These are phyloP conservation scores for Carapus acus DNA, from an alignment of 2,797 vertebrate genomes.

Conservation along the genomic window DNA sequence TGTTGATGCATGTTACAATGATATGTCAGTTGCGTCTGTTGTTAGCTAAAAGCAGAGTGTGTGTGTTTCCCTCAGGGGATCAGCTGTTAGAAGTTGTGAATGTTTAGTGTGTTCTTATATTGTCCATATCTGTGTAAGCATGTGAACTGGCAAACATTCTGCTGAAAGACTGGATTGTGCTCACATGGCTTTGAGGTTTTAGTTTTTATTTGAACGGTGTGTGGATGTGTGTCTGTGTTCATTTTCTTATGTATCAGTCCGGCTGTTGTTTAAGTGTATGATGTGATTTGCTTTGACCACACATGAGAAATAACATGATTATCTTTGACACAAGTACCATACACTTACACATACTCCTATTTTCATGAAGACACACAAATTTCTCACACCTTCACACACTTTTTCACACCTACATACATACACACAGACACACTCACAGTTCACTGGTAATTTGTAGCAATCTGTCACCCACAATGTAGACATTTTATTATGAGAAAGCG, in stretches of 20 bases:
- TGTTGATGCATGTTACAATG: constrained; percentile 44
- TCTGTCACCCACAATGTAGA: constrained; percentile 59
- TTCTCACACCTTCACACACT: constrained; percentile 2
- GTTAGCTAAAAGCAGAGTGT: constrained; percentile 43
- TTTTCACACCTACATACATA: constrained; percentile 19
- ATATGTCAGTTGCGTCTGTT: constrained; percentile 34
- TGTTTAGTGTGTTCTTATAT: constrained; percentile 23
- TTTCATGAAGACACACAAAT: constrained; percentile 31
- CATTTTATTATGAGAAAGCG: constrained; percentile 53
- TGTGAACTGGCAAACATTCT: constrained; percentile 24
- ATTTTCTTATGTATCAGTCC: not conserved
- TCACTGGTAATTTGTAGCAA: constrained; percentile 57
- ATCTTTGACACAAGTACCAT: constrained; percentile 56
- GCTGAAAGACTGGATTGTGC: constrained; percentile 19
- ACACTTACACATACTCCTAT: constrained; percentile 17
- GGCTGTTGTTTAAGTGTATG: constrained; percentile 47
- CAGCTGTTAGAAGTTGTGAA: constrained; percentile 17
- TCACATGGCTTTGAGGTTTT: constrained; percentile 38
- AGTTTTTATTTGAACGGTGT: constrained; percentile 15
- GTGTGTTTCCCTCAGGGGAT: constrained; percentile 25
- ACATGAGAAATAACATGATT: constrained; percentile 56
- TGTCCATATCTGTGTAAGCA: constrained; percentile 13
- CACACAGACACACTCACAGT: constrained; percentile 34
- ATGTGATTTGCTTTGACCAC: constrained; percentile 72
- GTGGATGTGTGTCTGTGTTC: not conserved